These are phyloP conservation scores for Microcebus griseorufus DNA, from an alignment of 2,113 vertebrate genomes.

Conservation along the genomic window DNA sequence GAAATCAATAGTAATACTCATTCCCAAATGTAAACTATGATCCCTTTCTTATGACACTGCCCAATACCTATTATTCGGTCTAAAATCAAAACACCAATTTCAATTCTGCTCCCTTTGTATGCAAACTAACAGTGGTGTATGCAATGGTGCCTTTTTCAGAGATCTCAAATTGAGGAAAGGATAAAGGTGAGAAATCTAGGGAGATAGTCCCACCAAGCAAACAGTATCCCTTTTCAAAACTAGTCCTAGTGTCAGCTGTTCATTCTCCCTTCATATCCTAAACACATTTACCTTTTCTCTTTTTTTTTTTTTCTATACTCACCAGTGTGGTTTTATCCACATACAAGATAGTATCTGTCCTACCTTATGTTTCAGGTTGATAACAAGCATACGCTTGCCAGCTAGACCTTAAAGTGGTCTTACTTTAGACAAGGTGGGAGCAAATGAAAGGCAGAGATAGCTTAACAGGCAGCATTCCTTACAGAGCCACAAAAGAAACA, in stretches of 20 bases:
- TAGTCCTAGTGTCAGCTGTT: neutral
- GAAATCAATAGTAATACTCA: neutral
- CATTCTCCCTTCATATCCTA: neutral
- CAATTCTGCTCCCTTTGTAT: neutral
- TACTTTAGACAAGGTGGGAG: neutral
- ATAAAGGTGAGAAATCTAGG: neutral
- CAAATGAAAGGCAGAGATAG: neutral
- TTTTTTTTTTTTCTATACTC: neutral
- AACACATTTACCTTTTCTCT: neutral
- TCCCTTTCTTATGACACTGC: neutral
- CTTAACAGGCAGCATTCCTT: neutral
- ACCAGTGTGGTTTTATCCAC: neutral
- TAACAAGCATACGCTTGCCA: neutral
- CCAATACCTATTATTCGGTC: neutral
- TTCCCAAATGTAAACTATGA: neutral
- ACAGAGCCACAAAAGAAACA: neutral
- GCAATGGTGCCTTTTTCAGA: neutral
- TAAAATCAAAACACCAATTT: neutral
- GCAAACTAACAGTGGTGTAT: neutral
- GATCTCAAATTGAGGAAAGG: neutral
- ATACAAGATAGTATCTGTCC: neutral
- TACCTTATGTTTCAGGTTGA: neutral
- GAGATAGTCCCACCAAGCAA: neutral
- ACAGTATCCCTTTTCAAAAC: neutral
- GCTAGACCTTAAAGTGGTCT: neutral